Conservation (phyloP, 2,888 invertebrate genomes). For the Formica aserva region DNA sequence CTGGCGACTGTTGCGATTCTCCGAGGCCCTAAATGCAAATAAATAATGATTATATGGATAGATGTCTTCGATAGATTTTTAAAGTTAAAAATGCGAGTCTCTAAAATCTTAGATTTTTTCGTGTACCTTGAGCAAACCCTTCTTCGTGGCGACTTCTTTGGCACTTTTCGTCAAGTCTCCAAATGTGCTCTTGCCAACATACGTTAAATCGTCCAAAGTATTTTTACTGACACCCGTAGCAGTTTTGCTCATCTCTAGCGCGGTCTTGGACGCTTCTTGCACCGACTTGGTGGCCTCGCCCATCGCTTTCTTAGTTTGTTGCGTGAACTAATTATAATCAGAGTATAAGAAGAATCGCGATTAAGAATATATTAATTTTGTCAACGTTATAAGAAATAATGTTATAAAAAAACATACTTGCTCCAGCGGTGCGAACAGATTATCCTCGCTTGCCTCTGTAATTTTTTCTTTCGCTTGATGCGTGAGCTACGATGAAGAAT, state of each 20-base stretch:
- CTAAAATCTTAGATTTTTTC: background rate
- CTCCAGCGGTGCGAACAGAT: constrained; percentile 92
- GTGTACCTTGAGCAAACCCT: constrained; percentile 92
- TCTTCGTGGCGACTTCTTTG: constrained; percentile 94
- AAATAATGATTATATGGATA: background rate
- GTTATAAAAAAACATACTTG: constrained; percentile 87
- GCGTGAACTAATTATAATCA: constrained; percentile 89
- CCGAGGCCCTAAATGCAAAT: constrained; percentile 84
- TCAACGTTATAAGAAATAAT: background rate
- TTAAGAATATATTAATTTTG: background rate
- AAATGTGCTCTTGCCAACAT: constrained; percentile 95
- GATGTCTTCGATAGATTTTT: background rate
- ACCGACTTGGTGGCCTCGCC: constrained; percentile 93
- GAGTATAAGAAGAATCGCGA: background rate
- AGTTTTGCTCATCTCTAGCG: constrained; percentile 94
- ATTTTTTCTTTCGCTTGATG: constrained; percentile 89
- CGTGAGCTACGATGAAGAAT: constrained; percentile 86
- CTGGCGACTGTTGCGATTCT: constrained; percentile 85
- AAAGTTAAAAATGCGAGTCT: background rate
- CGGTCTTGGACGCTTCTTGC: constrained; percentile 94
- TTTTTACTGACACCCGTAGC: constrained; percentile 95
- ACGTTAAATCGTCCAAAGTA: constrained; percentile 94
- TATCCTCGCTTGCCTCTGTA: constrained; percentile 91
- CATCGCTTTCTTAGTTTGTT: constrained; percentile 95
- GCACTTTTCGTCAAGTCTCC: constrained; percentile 97